Evolutionary conservation across 1,140 invertebrate species (phyloP).

Genomic region (Drosophila persimilis): DNA sequence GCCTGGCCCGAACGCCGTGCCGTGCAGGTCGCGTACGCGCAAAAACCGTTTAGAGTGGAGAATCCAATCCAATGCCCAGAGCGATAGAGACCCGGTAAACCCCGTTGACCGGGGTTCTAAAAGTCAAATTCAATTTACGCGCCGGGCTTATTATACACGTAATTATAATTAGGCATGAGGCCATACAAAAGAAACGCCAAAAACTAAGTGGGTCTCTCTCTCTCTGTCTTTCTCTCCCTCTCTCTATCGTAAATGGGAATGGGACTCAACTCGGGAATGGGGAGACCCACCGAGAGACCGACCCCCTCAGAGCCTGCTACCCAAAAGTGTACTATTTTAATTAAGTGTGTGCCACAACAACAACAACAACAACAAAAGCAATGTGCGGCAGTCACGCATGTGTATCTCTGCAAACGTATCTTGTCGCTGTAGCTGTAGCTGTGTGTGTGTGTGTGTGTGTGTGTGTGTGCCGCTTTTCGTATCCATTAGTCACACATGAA

Average conservation of each 20-base stretch:
- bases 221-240: no score
- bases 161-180: constrained; percentile 61
- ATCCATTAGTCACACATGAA: constrained; percentile 82
- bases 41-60: no score
- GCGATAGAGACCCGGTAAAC: constrained; percentile 29
- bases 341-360: constrained; percentile 71
- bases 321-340: constrained; percentile 70
- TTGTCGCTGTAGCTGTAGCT: constrained; percentile 12
- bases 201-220: no score
- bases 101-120: constrained; percentile 15
- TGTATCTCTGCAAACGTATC: constrained; percentile 41
- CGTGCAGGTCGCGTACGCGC: no score
- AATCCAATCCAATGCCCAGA: no score
- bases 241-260: constrained; percentile 11
- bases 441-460: constrained; percentile 19
- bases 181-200: constrained; percentile 31
- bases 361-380: constrained; percentile 32
- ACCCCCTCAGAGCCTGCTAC: constrained; percentile 47
- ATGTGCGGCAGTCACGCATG: constrained; percentile 66
- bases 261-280: constrained; percentile 3
- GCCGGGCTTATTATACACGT: constrained; percentile 47
- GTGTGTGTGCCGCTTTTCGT: constrained; percentile 70
- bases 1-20: no score
- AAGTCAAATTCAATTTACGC: constrained; percentile 61
- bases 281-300: constrained; percentile 30